Evolutionary conservation across 2,113 vertebrate species (phyloP).

Genomic region (Brienomyrus longianalis): DNA sequence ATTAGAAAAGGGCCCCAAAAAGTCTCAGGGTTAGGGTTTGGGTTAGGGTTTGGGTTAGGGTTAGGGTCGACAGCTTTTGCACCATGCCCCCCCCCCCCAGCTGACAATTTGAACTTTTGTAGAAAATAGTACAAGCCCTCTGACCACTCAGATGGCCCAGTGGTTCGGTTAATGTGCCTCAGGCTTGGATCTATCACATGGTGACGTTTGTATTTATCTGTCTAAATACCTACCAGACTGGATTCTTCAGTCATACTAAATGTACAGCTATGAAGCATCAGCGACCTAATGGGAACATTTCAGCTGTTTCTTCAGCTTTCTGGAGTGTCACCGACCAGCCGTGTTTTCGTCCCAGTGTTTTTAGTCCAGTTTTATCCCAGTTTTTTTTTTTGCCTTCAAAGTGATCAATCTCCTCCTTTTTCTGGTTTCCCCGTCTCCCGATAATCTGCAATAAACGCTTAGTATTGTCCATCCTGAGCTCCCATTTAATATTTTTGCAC

Average conservation of each 20-base stretch:
- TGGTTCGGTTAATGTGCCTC: background rate
- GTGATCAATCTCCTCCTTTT: background rate
- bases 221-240: background rate
- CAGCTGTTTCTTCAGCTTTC: background rate
- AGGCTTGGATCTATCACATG: background rate
- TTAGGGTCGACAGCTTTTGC: background rate
- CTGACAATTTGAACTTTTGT: background rate
- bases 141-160: background rate
- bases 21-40: background rate
- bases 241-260: background rate
- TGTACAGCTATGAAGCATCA: background rate
- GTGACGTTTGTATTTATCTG: background rate
- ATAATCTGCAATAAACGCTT: background rate
- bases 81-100: background rate
- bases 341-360: background rate
- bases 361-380: background rate
- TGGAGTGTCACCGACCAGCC: background rate
- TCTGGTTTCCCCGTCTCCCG: background rate
- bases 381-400: background rate
- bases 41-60: background rate
- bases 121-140: background rate
- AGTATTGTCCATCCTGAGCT: background rate
- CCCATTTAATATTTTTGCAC: background rate
- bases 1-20: background rate
- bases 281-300: background rate